Conservation (phyloP, 2,113 vertebrate species). For the Nesogale talazaci region DNA sequence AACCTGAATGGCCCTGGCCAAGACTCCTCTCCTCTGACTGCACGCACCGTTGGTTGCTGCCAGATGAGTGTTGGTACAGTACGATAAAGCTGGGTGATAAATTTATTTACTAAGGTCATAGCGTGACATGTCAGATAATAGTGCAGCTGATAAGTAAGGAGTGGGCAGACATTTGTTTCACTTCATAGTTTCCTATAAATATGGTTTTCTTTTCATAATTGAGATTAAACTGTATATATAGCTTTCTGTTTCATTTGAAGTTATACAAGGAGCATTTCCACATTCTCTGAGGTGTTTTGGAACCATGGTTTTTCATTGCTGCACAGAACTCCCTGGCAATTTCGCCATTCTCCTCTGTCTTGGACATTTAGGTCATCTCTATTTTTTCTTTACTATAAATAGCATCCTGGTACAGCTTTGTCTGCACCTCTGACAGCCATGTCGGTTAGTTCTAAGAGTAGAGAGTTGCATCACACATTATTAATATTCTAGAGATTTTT, state of each 20-base stretch:
- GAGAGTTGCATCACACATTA: conserved; percentile 39
- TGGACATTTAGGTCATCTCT: neutral
- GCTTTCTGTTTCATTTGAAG: conserved; percentile 2
- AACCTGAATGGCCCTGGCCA: neutral
- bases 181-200: neutral
- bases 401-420: neutral
- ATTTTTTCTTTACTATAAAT: neutral
- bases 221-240: neutral
- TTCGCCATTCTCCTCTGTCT: neutral
- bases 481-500: conserved; percentile 18
- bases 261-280: neutral
- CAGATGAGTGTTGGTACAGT: neutral
- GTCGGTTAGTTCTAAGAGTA: neutral
- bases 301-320: neutral
- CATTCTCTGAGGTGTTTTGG: neutral
- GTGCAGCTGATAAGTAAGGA: neutral
- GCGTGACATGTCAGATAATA: neutral
- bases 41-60: neutral
- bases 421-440: neutral
- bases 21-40: neutral
- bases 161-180: neutral
- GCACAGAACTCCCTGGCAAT: neutral
- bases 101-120: neutral
- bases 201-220: neutral
- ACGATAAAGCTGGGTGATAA: neutral